Evolutionary conservation across 1,140 invertebrate genomes (phyloP).

Genomic region (Ips typographus): DNA sequence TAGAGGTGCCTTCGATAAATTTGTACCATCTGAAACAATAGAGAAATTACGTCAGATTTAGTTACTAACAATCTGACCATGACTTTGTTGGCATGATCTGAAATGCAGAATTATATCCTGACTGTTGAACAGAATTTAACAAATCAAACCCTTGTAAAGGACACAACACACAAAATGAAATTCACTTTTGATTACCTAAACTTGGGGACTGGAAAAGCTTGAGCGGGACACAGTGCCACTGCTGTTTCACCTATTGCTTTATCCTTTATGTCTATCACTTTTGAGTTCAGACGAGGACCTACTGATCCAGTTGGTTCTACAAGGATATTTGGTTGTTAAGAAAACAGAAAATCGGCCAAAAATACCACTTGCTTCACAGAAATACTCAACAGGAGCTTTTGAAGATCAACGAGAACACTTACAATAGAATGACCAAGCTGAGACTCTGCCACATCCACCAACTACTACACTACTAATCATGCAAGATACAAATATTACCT

Average conservation of each 20-base stretch:
- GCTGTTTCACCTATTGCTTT: conserved; percentile 46
- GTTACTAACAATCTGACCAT: too few relatives aligned
- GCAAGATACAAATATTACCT: conserved; percentile 53
- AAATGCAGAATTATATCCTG: too few relatives aligned
- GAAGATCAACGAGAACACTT: neutral
- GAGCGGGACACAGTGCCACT: conserved; percentile 62
- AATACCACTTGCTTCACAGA: neutral
- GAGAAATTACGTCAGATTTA: conserved; percentile 5
- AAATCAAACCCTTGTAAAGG: too few relatives aligned
- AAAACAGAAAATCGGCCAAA: conserved; percentile 47
- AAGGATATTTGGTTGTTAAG: conserved; percentile 38
- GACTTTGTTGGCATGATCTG: too few relatives aligned
- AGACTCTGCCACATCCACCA: too few relatives aligned
- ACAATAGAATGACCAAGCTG: too few relatives aligned
- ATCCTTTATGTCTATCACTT: conserved; percentile 54
- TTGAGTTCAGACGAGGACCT: conserved; percentile 51
- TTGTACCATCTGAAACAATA: conserved; percentile 85
- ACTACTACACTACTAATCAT: too few relatives aligned
- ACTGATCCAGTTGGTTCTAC: conserved; percentile 58
- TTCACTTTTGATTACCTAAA: conserved; percentile 54
- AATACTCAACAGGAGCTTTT: too few relatives aligned
- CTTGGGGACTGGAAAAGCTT: conserved; percentile 64
- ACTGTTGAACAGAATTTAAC: too few relatives aligned
- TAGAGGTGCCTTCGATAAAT: conserved; percentile 80
- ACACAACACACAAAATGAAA: too few relatives aligned